phyloP scores from a whole-genome alignment of 2,888 invertebrate genomes.

The Drosophila multiciliata region DNA sequence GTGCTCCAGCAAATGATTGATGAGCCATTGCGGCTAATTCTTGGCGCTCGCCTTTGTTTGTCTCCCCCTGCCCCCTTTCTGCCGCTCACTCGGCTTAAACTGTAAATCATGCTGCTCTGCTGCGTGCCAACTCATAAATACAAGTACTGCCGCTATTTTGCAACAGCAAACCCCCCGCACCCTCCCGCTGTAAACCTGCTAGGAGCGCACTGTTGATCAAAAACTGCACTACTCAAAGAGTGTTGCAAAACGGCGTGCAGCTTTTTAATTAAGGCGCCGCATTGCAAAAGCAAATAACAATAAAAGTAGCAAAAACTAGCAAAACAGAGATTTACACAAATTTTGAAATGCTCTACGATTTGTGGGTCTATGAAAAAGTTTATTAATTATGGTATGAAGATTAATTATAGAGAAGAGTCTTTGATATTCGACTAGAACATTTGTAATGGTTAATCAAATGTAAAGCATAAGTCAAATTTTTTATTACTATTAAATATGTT shows the following conservation, averaged over 20 bases:
- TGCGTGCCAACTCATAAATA: slow-evolving; percentile 80
- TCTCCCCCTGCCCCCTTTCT: not conserved
- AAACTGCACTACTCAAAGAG: slow-evolving; percentile 30
- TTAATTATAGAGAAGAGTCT: not conserved
- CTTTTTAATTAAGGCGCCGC: slow-evolving; percentile 76
- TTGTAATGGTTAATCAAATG: too few relatives aligned
- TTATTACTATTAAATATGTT: too few relatives aligned
- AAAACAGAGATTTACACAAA: slow-evolving; percentile 9
- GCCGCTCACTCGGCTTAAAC: slow-evolving; percentile 65
- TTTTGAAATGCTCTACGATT: slow-evolving; percentile 22
- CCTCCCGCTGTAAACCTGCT: not conserved
- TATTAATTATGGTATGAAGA: not conserved
- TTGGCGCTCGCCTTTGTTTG: slow-evolving; percentile 74
- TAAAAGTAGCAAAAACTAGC: not conserved
- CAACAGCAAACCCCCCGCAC: slow-evolving; percentile 14
- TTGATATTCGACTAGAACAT: too few relatives aligned
- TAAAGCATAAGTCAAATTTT: too few relatives aligned
- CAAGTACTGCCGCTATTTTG: slow-evolving; percentile 50
- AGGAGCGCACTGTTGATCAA: slow-evolving; percentile 20
- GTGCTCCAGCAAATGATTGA: slow-evolving; percentile 56
- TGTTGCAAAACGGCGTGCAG: slow-evolving; percentile 59
- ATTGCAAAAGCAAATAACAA: slow-evolving; percentile 34
- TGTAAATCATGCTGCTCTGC: slow-evolving; percentile 75
- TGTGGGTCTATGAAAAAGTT: not conserved
- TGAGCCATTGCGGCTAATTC: slow-evolving; percentile 79